These are phyloP conservation scores for Baryphthengus martii DNA, from an alignment of 2,113 vertebrate genomes.

Conservation along the genomic window DNA sequence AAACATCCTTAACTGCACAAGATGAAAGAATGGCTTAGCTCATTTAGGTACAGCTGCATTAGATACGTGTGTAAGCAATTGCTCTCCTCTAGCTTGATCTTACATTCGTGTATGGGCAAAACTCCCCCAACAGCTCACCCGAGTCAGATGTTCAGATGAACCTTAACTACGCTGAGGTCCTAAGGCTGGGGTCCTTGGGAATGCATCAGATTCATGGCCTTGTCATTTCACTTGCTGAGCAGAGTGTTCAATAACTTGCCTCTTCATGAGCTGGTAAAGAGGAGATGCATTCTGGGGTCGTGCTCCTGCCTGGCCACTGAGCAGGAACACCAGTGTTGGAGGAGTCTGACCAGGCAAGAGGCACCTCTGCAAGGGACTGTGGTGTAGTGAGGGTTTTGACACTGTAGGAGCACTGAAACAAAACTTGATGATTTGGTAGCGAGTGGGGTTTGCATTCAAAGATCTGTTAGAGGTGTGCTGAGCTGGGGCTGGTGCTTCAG, in stretches of 20 bases:
- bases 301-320: neutral
- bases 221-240: neutral
- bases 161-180: rapidly evolving
- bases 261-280: neutral
- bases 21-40: neutral
- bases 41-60: neutral
- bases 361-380: neutral
- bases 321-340: no score
- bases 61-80: neutral
- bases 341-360: neutral
- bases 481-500: neutral
- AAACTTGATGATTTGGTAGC: neutral
- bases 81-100: neutral
- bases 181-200: neutral
- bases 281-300: neutral
- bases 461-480: neutral
- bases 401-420: neutral
- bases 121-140: rapidly evolving
- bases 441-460: neutral
- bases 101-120: neutral
- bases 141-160: neutral
- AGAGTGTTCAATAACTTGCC: neutral
- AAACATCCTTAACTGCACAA: neutral
- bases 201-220: rapidly evolving
- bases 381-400: rapidly evolving